phyloP scores from a whole-genome alignment of 2,888 invertebrate genomes.

The Malthinus seriepunctatus region DNA sequence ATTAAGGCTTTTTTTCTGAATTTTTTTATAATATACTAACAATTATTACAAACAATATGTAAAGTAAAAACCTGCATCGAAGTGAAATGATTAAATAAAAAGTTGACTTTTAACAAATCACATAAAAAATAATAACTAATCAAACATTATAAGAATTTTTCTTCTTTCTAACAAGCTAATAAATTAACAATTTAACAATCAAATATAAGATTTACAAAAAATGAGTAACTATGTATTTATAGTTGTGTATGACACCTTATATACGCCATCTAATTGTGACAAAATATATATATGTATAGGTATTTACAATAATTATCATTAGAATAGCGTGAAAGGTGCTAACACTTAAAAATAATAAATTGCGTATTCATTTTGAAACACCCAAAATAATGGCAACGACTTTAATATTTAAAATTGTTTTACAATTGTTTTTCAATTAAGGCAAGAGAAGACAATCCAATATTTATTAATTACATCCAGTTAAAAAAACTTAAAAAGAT shows the following conservation, averaged over 20 bases:
- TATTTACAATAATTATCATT: constrained; percentile 12
- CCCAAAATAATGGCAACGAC: background rate
- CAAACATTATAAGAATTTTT: constrained; percentile 13
- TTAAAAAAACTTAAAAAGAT: no score
- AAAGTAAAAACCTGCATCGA: background rate
- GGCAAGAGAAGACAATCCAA: no score
- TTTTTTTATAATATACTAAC: constrained; percentile 1
- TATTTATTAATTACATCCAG: no score
- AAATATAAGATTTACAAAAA: constrained; percentile 26
- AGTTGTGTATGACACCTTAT: constrained; percentile 17
- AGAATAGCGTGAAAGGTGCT: constrained; percentile 28
- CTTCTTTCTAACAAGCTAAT: constrained; percentile 25
- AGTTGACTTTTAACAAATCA: constrained; percentile 9
- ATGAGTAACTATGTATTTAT: constrained; percentile 24
- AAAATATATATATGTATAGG: constrained; percentile 22
- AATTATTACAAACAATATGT: background rate
- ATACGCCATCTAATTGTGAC: constrained; percentile 21
- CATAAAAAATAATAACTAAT: constrained; percentile 22
- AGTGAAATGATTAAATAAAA: background rate
- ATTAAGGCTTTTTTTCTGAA: constrained; percentile 19
- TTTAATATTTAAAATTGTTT: no score
- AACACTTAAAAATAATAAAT: constrained; percentile 24
- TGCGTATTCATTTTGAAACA: constrained; percentile 12
- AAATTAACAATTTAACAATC: constrained; percentile 31
- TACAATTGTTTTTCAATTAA: no score